A percentile compares a stretch with the other conserved stretches of the same genome.
Conservation (phyloP, 1,140 invertebrate species). For the Meloidogyne hapla region DNA sequence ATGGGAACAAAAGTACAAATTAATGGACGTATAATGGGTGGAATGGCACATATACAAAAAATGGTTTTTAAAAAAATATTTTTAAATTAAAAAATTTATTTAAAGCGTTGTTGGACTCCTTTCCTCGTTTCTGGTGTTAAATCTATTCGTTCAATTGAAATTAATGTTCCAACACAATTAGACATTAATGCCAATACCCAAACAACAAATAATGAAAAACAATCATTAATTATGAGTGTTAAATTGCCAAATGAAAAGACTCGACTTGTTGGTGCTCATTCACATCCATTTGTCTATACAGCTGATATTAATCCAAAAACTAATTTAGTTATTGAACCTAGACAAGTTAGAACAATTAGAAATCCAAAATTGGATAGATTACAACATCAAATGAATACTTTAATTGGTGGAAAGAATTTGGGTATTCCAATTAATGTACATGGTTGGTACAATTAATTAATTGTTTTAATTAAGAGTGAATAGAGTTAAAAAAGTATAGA, state of each 20-base stretch:
- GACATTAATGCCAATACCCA: slow-evolving; percentile 27
- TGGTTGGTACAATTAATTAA: background rate
- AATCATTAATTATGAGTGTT: slow-evolving; percentile 24
- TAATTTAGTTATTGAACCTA: slow-evolving; percentile 22
- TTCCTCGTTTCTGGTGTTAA: slow-evolving; percentile 29
- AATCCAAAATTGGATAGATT: slow-evolving; percentile 18
- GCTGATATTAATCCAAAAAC: slow-evolving; percentile 14
- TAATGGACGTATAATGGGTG: slow-evolving; percentile 11
- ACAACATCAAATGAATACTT: slow-evolving; percentile 17
- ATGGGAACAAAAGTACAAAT: slow-evolving; percentile 10
- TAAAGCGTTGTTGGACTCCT: slow-evolving; percentile 15
- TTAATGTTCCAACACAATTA: slow-evolving; percentile 34
- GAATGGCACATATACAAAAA: slow-evolving; percentile 25
- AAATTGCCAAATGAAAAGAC: slow-evolving; percentile 41
- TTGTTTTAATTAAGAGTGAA: background rate
- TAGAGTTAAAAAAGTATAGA: too few relatives aligned
- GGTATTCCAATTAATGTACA: slow-evolving; percentile 17
- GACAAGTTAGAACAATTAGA: slow-evolving; percentile 23
- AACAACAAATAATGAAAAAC: background rate
- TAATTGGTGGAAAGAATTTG: slow-evolving; percentile 19
- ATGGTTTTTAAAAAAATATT: slow-evolving; percentile 4
- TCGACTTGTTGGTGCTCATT: slow-evolving; percentile 35
- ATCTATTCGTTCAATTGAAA: slow-evolving; percentile 30
- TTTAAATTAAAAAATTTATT: background rate
- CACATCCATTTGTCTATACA: slow-evolving; percentile 46